Evolutionary conservation across 2,113 vertebrate species (phyloP), one percentile per base, ranked within the genome.

Genomic region (Thunnus maccoyii): DNA sequence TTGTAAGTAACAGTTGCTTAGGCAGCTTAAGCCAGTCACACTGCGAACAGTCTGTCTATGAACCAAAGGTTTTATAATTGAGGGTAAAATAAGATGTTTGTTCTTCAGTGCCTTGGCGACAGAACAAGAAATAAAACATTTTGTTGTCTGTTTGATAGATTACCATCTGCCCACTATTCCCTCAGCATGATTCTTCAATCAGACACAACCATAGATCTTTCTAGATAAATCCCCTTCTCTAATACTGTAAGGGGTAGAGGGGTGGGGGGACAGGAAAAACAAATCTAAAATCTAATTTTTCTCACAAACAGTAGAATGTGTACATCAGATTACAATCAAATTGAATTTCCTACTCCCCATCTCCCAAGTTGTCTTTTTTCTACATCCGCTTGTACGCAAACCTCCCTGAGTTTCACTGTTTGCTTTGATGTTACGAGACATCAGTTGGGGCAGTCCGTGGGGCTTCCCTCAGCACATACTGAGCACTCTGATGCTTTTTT

Each of bases 261-360:
- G 82, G 27, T 3, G 27, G 70, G 83, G 81, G 76, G 66, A 79
- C 56, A 83, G 66, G 60, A 62, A 89, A 93, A 92, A 94, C 91
- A 92, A 93, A 94, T 92, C 90, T 87, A 84, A 93, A 94, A 94
- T 94, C 87, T 92, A 91, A 95, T 94, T 93, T 91, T 79, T 79
- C 91, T 88, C 87, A 90, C 91, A 93, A 94, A 92, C 93, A 94
- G 85, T 78, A 83, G 78, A 82, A 87, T 86, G 76, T 93, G 87
- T 92, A 89, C 90, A 91, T 93, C 86, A 88, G 91, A 94, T 91
- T 93, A 91, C 77, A 74, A 94, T 93, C 89, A 93, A 94, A 95
- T 93, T 93, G 90, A 91, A 94, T 94, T 94, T 91, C 85, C 84
- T 61, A 56, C 65, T 83, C 73, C 69, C 85, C 32, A 66, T 81